A percentile compares a stretch with the other conserved stretches of the same genome.
These are phyloP conservation scores for Phoxinus dragarum DNA, from an alignment of 2,797 vertebrate species.

Conservation along the genomic window DNA sequence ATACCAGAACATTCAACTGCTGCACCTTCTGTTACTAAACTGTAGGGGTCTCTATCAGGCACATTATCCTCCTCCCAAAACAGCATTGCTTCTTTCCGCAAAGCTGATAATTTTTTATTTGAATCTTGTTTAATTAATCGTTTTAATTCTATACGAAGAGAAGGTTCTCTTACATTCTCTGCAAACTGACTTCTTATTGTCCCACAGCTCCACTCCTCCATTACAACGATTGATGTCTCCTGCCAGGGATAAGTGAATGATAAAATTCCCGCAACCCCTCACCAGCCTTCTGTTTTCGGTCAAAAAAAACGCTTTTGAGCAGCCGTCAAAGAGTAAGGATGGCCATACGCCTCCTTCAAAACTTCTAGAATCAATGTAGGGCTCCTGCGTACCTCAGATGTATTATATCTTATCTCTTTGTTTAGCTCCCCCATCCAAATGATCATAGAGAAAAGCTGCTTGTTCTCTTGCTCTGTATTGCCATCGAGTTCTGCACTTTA, in stretches of 20 bases:
- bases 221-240: too few relatives aligned
- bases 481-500: not conserved
- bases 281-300: not conserved
- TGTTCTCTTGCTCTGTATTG: not conserved
- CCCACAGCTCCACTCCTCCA: too few relatives aligned
- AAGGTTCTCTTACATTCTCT: too few relatives aligned
- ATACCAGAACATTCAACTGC: too few relatives aligned
- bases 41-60: too few relatives aligned
- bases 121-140: too few relatives aligned
- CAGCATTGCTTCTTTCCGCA: too few relatives aligned
- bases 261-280: not conserved
- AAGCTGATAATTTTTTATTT: too few relatives aligned
- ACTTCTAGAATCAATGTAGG: not conserved
- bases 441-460: not conserved
- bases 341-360: not conserved
- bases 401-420: not conserved
- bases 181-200: too few relatives aligned
- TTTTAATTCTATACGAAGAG: too few relatives aligned
- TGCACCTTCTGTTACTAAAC: too few relatives aligned
- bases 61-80: too few relatives aligned
- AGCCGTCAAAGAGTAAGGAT: not conserved
- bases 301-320: not conserved
- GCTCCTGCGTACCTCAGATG: not conserved
- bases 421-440: not conserved
- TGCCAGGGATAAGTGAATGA: not conserved